Conservation (phyloP, 2,888 invertebrate species). For the Sisyra terminalis region DNA sequence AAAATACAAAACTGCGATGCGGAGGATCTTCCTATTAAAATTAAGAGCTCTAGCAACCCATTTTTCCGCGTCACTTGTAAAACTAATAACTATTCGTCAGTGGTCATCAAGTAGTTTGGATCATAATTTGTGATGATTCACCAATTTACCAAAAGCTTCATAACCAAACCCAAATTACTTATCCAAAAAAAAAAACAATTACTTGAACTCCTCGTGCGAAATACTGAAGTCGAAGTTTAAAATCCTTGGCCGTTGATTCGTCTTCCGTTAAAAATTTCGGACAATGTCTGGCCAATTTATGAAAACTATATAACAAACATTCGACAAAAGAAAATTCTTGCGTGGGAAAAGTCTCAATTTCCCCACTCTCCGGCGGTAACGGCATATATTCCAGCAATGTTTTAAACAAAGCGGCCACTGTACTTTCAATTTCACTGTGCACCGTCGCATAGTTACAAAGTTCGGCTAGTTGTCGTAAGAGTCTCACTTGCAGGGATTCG, state of each 20-base stretch:
- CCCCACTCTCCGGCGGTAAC: conserved; percentile 58
- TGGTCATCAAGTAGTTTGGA: too few relatives aligned
- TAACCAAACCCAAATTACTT: too few relatives aligned
- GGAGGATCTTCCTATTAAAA: too few relatives aligned
- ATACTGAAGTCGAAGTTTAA: conserved; percentile 74
- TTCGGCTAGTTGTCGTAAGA: conserved; percentile 78
- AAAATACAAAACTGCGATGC: too few relatives aligned
- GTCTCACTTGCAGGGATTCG: conserved; percentile 52
- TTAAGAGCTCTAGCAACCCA: too few relatives aligned
- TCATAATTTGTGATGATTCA: too few relatives aligned
- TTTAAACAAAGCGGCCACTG: conserved; percentile 61
- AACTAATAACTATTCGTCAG: too few relatives aligned
- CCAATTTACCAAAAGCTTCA: too few relatives aligned
- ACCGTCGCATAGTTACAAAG: conserved; percentile 61
- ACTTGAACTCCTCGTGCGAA: conserved; percentile 85
- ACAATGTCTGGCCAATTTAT: conserved; percentile 61
- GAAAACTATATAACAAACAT: conserved; percentile 65
- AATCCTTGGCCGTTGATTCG: conserved; percentile 61
- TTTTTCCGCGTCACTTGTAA: too few relatives aligned
- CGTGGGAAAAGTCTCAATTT: conserved; percentile 51
- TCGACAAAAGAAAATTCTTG: conserved; percentile 89
- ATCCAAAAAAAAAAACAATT: conserved; percentile 35
- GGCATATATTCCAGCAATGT: conserved; percentile 79
- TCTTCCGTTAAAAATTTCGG: conserved; percentile 64
- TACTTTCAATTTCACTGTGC: conserved; percentile 54